phyloP scores from a whole-genome alignment of 1,140 invertebrate species.

The Lethrus apterus region DNA sequence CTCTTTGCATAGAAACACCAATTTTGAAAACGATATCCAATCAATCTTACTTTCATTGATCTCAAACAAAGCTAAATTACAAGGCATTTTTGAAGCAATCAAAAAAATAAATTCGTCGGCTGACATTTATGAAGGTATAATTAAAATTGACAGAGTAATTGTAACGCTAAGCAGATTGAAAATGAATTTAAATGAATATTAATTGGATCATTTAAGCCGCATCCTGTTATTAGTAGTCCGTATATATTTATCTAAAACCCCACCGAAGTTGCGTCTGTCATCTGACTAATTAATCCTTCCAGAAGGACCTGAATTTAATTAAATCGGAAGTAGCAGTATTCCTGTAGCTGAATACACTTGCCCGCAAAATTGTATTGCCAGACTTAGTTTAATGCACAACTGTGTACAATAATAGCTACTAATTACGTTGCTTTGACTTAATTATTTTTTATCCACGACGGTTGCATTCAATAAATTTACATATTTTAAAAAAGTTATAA shows the following conservation, averaged over 20 bases:
- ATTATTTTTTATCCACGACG: too few species aligned
- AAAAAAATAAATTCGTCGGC: too few species aligned
- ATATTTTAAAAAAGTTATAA: not conserved
- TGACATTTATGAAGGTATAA: slow-evolving; percentile 19
- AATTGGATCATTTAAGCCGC: slow-evolving; percentile 33
- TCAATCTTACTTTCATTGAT: too few species aligned
- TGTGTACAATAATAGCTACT: not conserved
- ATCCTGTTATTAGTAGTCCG: slow-evolving; percentile 32
- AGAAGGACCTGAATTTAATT: slow-evolving; percentile 34
- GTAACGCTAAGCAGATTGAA: slow-evolving; percentile 24
- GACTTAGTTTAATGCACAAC: not conserved
- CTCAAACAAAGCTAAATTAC: too few species aligned
- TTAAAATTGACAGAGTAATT: slow-evolving; percentile 28
- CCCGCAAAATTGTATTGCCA: slow-evolving; percentile 9
- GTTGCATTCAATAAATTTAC: not conserved
- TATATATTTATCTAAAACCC: slow-evolving; percentile 31
- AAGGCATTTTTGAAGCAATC: too few species aligned
- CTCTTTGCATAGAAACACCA: too few species aligned
- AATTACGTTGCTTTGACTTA: not conserved
- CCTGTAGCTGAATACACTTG: slow-evolving; percentile 7
- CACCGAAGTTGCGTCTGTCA: slow-evolving; percentile 27
- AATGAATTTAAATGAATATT: slow-evolving; percentile 35
- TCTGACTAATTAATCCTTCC: slow-evolving; percentile 34
- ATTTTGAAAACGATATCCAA: too few species aligned
- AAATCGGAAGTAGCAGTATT: slow-evolving; percentile 22